Evolutionary conservation across 2,113 vertebrate genomes (phyloP).

Genomic region (Podocnemis expansa): DNA sequence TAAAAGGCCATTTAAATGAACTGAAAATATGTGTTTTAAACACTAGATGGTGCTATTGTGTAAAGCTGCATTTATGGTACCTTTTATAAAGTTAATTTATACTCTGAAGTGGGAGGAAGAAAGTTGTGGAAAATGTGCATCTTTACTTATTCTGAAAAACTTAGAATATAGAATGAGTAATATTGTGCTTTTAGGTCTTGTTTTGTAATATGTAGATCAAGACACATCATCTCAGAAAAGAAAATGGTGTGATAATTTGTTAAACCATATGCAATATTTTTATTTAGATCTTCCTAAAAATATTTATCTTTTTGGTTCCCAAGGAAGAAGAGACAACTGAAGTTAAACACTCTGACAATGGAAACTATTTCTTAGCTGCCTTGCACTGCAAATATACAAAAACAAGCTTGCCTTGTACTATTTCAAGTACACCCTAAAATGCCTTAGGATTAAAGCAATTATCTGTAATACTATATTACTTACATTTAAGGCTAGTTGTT

Average conservation of each 20-base stretch:
- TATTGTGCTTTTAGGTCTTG: not conserved
- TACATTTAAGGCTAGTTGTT: conserved; percentile 58
- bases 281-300: conserved; percentile 9
- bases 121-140: conserved; percentile 4
- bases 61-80: conserved; percentile 45
- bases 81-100: not conserved
- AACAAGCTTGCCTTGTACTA: conserved; percentile 66
- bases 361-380: conserved; percentile 55
- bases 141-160: conserved; percentile 19
- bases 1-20: not conserved
- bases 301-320: conserved; percentile 14
- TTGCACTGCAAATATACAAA: conserved; percentile 58
- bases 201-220: not conserved
- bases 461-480: conserved; percentile 71
- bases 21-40: conserved; percentile 17
- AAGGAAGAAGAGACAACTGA: not conserved
- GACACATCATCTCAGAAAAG: not conserved
- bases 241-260: not conserved
- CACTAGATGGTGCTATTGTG: conserved; percentile 83
- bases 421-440: conserved; percentile 74
- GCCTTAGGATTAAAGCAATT: conserved; percentile 76
- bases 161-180: not conserved
- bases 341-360: conserved; percentile 40
- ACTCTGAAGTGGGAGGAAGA: not conserved
- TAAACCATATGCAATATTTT: not conserved